Conservation (phyloP, 1,140 invertebrate genomes). For the Steinernema feltiae region DNA sequence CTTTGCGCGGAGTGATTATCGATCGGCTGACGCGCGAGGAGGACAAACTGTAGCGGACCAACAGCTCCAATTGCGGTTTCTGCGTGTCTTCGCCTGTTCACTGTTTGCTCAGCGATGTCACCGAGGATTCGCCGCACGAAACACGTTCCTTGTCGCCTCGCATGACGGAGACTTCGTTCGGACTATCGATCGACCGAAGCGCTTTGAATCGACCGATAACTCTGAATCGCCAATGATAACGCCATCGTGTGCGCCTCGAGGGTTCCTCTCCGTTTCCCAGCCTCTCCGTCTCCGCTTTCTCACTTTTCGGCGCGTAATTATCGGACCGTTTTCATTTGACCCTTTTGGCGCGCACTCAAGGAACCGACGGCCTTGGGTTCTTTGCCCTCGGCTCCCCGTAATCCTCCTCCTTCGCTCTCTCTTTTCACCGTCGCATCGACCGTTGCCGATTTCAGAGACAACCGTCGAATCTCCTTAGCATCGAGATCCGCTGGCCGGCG, state of each 20-base stretch:
- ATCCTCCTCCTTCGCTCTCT: not conserved
- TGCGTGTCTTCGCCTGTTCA: not conserved
- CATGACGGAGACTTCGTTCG: too few species aligned
- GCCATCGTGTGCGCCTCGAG: too few species aligned
- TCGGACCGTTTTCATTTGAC: not conserved
- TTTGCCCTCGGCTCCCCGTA: not conserved
- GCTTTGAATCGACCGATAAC: too few species aligned
- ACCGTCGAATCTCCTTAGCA: not conserved
- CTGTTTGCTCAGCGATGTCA: too few species aligned
- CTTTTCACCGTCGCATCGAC: not conserved
- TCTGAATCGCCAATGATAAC: too few species aligned
- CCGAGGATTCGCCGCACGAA: too few species aligned
- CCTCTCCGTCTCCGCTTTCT: too few species aligned
- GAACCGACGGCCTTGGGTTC: not conserved
- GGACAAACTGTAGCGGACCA: not conserved
- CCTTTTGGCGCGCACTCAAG: constrained; percentile 11
- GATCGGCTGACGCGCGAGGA: not conserved
- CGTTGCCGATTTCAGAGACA: not conserved
- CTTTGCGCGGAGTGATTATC: not conserved
- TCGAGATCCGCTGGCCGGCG: not conserved
- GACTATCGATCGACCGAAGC: too few species aligned
- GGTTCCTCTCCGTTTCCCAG: too few species aligned
- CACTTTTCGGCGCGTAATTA: too few species aligned
- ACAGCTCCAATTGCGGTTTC: not conserved
- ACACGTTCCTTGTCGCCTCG: too few species aligned